These are phyloP conservation scores for Varanus salvator DNA, from an alignment of 2,113 vertebrate genomes.

Conservation along the genomic window DNA sequence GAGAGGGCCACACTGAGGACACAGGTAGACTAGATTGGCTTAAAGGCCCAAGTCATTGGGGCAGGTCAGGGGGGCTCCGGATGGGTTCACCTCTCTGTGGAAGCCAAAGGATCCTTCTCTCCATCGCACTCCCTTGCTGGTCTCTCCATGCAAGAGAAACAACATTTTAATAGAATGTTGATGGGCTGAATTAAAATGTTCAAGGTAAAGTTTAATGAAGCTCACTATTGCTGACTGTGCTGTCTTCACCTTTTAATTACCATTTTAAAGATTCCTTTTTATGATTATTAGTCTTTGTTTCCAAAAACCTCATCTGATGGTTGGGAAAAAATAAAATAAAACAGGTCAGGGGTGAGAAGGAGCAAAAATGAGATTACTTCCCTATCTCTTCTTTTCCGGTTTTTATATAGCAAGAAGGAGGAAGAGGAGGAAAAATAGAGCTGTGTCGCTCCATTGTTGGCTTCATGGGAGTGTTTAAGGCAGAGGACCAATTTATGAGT, in stretches of 20 bases:
- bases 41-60: too few relatives aligned
- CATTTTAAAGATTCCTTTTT: background rate
- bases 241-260: slow-evolving; percentile 35
- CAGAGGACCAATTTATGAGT: slow-evolving; percentile 9
- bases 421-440: background rate
- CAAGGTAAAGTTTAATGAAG: slow-evolving; percentile 47
- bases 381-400: too few relatives aligned
- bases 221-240: slow-evolving; percentile 4
- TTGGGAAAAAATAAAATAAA: background rate
- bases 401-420: too few relatives aligned
- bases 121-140: background rate
- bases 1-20: too few relatives aligned
- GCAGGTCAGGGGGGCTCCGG: too few relatives aligned
- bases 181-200: slow-evolving; percentile 45
- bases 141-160: slow-evolving; percentile 28
- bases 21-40: too few relatives aligned
- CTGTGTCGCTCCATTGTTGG: accelerated
- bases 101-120: background rate
- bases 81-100: too few relatives aligned
- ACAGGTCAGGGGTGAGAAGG: background rate
- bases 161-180: slow-evolving; percentile 51
- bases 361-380: background rate
- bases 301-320: background rate
- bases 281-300: background rate
- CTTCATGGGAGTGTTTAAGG: background rate